Evolutionary conservation across 2,113 vertebrate species (phyloP).

Genomic region (Lynx canadensis): DNA sequence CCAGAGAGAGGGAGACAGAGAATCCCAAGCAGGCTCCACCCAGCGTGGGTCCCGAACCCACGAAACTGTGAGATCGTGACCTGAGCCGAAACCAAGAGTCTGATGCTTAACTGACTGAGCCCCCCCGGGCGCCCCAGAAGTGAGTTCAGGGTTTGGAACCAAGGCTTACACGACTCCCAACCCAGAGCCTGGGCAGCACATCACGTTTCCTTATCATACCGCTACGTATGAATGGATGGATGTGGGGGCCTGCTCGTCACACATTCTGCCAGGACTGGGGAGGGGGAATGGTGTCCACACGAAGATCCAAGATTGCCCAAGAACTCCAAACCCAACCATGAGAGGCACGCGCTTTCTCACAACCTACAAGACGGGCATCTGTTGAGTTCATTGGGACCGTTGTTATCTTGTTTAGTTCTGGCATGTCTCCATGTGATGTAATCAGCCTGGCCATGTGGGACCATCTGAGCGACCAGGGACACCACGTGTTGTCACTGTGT

Average conservation of each 20-base stretch:
- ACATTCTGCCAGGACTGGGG: not conserved
- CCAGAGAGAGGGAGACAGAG: too few species aligned
- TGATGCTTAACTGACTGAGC: too few species aligned
- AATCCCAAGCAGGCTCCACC: too few species aligned
- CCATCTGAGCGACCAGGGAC: not conserved
- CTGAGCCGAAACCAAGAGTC: too few species aligned
- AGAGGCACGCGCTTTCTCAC: not conserved
- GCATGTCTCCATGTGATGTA: not conserved
- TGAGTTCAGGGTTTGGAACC: not conserved
- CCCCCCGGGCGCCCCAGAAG: too few species aligned
- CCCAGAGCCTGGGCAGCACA: accelerated
- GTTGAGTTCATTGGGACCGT: not conserved
- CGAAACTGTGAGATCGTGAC: too few species aligned
- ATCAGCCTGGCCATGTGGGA: accelerated
- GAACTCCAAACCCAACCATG: not conserved
- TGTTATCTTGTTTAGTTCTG: not conserved
- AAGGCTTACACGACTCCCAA: not conserved
- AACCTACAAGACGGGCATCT: accelerated
- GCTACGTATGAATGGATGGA: accelerated
- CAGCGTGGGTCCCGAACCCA: too few species aligned
- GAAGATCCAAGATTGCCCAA: not conserved
- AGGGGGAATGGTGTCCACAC: not conserved
- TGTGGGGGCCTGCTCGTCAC: accelerated
- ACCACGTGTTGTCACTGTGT: too few species aligned
- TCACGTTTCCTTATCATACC: too few species aligned